These are phyloP conservation scores for Drosophila truncata DNA, from an alignment of 1,140 invertebrate species.

Conservation along the genomic window DNA sequence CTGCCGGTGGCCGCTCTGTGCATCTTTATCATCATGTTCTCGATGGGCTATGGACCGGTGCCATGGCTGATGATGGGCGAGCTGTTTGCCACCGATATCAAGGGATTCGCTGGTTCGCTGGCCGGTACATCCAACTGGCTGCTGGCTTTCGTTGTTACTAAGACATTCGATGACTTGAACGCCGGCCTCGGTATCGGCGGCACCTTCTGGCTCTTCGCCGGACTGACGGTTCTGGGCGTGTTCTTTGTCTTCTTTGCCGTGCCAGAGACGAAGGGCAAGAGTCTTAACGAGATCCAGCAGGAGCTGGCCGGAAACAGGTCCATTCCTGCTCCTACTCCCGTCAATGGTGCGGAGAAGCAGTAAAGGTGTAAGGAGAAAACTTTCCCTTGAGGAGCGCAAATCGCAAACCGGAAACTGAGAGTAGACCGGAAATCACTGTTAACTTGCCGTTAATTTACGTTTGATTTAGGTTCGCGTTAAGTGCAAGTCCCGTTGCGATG, in stretches of 20 bases:
- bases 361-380: conserved; percentile 14
- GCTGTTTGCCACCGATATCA: conserved; percentile 90
- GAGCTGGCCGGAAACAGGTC: conserved; percentile 86
- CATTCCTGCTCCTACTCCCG: not conserved
- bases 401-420: conserved; percentile 25
- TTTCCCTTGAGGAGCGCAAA: not conserved
- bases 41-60: conserved; percentile 91
- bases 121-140: conserved; percentile 92
- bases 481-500: conserved; percentile 58
- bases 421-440: conserved; percentile 54
- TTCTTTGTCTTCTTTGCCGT: conserved; percentile 92
- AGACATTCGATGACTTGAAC: conserved; percentile 89
- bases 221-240: conserved; percentile 89
- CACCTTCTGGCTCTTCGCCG: conserved; percentile 93
- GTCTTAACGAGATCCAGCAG: conserved; percentile 92
- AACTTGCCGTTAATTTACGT: conserved; percentile 56
- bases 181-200: conserved; percentile 87
- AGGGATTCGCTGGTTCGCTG: conserved; percentile 90
- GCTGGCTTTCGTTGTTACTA: conserved; percentile 92
- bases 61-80: conserved; percentile 93
- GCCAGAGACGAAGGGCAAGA: conserved; percentile 96
- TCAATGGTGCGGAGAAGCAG: conserved; percentile 40
- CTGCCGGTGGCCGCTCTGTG: conserved; percentile 90
- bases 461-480: conserved; percentile 66
- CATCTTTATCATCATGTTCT: conserved; percentile 92